Conservation (phyloP, 2,888 invertebrate genomes). For the Autographa pulchrina region DNA sequence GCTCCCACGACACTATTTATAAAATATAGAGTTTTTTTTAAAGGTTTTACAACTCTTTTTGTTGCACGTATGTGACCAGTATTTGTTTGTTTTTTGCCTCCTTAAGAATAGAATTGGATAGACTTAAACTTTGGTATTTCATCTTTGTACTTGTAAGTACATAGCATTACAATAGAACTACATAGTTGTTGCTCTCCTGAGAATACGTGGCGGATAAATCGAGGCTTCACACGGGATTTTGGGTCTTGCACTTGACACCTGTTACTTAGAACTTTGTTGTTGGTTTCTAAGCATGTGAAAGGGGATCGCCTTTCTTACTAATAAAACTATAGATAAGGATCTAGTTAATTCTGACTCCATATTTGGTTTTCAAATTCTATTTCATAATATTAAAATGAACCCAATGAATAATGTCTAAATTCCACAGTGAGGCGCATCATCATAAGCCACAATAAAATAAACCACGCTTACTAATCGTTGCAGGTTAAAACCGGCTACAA, state of each 20-base stretch:
- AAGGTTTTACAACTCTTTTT: slow-evolving; percentile 75
- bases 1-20: slow-evolving; percentile 85
- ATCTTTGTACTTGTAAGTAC: slow-evolving; percentile 24
- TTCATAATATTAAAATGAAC: slow-evolving; percentile 35
- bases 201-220: slow-evolving; percentile 25
- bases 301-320: not conserved
- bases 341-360: not conserved
- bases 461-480: slow-evolving; percentile 83
- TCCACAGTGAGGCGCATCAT: slow-evolving; percentile 72
- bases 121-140: slow-evolving; percentile 30
- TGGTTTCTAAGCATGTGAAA: not conserved
- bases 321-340: not conserved
- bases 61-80: slow-evolving; percentile 65
- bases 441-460: slow-evolving; percentile 82
- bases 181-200: slow-evolving; percentile 28
- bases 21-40: slow-evolving; percentile 81
- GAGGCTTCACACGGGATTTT: slow-evolving; percentile 22
- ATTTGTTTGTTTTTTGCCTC: slow-evolving; percentile 63
- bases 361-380: slow-evolving; percentile 1
- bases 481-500: slow-evolving; percentile 87
- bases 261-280: slow-evolving; percentile 15
- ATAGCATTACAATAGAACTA: slow-evolving; percentile 39
- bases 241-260: slow-evolving; percentile 29
- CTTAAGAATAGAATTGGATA: slow-evolving; percentile 49
- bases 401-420: slow-evolving; percentile 66